phyloP scores from a whole-genome alignment of 2,797 vertebrate genomes.

The Lagorchestes hirsutus region DNA sequence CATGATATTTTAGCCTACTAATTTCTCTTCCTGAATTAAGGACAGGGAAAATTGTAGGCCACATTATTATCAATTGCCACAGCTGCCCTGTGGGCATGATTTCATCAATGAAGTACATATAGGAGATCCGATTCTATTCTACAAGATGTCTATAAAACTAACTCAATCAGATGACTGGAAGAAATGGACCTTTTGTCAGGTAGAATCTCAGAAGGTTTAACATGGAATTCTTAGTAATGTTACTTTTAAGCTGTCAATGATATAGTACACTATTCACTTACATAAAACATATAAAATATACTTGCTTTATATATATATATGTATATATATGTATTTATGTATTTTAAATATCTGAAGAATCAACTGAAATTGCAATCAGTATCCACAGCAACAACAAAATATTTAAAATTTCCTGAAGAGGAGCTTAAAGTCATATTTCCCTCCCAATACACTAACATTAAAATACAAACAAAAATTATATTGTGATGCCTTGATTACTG shows the following conservation, averaged over 20 bases:
- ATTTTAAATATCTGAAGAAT: not conserved
- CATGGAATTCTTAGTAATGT: not conserved
- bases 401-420: conserved; percentile 37
- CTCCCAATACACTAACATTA: conserved; percentile 23
- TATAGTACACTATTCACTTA: not conserved
- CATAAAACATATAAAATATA: not conserved
- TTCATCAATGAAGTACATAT: not conserved
- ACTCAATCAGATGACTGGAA: not conserved
- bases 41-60: not conserved
- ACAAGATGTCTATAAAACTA: not conserved
- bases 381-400: not conserved
- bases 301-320: not conserved
- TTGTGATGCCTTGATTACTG: not conserved
- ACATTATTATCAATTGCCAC: not conserved
- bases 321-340: too few species aligned
- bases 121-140: not conserved
- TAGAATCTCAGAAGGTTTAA: not conserved
- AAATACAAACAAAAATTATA: not conserved
- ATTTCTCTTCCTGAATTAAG: not conserved
- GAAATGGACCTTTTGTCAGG: not conserved
- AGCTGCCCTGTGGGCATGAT: not conserved
- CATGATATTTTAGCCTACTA: not conserved
- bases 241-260: not conserved
- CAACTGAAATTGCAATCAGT: not conserved
- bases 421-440: conserved; percentile 17